Evolutionary conservation across 2,888 invertebrate genomes (phyloP), one percentile per base, ranked within the genome.

Genomic region (Sarcophaga rosellei): DNA sequence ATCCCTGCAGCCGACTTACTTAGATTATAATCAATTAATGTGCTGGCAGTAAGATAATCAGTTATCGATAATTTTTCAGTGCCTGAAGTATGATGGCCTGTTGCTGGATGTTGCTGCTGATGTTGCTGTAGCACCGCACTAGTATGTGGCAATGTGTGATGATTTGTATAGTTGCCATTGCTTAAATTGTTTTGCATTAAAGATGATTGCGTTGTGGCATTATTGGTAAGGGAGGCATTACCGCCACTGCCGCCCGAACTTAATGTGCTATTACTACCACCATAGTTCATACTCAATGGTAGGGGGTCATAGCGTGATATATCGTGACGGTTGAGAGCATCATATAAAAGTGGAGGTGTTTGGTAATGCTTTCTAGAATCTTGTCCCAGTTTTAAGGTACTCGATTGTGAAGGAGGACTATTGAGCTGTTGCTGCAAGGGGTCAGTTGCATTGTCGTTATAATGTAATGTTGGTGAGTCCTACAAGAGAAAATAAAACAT

Each of bases 401-500:
- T 93, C 57, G 93, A 93, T 88, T 93, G 92, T 62, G 93, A 92
- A 74, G 93, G 92, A 85, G 93, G 92, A 66, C 91, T 92, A 70
- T 91, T 92, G 80, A 93, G 89, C 78, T 92, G 92, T 59, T 90
- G 85, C 53, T 88, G 89, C n/a, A 88, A 88, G 21, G 89, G 88
- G 82, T 92, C 92, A 17, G 86, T 74, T 15, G 47, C 62, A 66
- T 79, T 87, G 88, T 92, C 90, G 66, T 83, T 88, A 85, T 89
- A 90, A 84, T 88, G 89, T 70, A 89, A 87, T 44, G 81, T 84
- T 65, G 88, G 74, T 11, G 88, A 81, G 35, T 90, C 89, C 90
- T 90, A 25, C 65, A 87, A 53, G 11, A 44, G 83, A 69, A 83
- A 23, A 47, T 61, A 70, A 65, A 76, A 70, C 75, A 47, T 47